phyloP scores from a whole-genome alignment of 1,140 invertebrate species.

The Tenebrio molitor region DNA sequence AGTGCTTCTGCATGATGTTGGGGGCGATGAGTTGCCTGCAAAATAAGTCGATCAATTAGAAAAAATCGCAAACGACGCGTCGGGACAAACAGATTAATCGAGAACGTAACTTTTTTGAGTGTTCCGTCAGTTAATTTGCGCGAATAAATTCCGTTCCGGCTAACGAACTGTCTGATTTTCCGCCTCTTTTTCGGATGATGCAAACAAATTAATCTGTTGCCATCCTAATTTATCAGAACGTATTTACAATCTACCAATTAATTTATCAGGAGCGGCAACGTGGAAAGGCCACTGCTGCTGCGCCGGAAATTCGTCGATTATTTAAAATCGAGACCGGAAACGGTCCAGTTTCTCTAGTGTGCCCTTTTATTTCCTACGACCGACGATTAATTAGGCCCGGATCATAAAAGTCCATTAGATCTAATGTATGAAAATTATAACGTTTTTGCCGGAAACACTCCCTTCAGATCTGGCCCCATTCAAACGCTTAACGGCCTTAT shows the following conservation, averaged over 20 bases:
- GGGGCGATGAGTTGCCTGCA: constrained; percentile 85
- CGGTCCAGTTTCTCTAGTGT: neutral
- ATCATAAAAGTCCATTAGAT: constrained; percentile 49
- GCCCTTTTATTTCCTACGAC: constrained; percentile 4
- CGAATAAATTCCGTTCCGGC: constrained; percentile 37
- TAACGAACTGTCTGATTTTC: constrained; percentile 45
- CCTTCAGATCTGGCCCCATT: constrained; percentile 26
- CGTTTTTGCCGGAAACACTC: constrained; percentile 36
- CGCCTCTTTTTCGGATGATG: constrained; percentile 43
- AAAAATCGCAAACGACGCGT: constrained; percentile 27
- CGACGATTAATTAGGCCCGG: constrained; percentile 33
- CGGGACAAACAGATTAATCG: constrained; percentile 34
- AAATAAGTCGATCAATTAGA: constrained; percentile 60
- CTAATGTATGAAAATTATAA: constrained; percentile 47
- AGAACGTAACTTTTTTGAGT: constrained; percentile 39
- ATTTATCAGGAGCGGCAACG: constrained; percentile 42
- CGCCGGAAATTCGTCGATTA: constrained; percentile 11
- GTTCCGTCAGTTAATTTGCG: constrained; percentile 41
- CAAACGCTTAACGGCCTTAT: constrained; percentile 39
- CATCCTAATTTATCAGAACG: constrained; percentile 46
- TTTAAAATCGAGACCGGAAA: neutral
- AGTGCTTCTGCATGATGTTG: constrained; percentile 86
- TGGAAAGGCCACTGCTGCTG: constrained; percentile 5
- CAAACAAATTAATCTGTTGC: constrained; percentile 48
- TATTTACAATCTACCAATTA: constrained; percentile 48